Evolutionary conservation across 2,113 vertebrate genomes (phyloP), one percentile per base, ranked within the genome.

Genomic region (Nothoprocta perdicaria): DNA sequence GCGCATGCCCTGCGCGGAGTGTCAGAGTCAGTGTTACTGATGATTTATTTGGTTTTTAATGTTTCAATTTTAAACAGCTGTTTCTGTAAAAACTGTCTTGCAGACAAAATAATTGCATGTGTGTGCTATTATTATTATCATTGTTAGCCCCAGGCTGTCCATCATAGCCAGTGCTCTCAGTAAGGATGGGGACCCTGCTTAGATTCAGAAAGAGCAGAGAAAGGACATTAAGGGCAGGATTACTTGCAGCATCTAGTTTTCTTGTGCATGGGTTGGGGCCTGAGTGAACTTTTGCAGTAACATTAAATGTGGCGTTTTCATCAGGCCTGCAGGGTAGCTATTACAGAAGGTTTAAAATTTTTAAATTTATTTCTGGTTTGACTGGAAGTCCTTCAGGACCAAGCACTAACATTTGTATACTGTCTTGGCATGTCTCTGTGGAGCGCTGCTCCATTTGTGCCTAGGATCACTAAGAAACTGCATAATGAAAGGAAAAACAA

Each of bases 61-160:
- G 60, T 81, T 94, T 41, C 66, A 83, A 91, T 90, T 57, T 50
- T 80, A 94, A 79, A 73, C 66, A 80, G 85, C 71, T 90, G 71
- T 90, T 79, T 91, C 61, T 86, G 92, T 91, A 78, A 89, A 87
- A 75, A 31, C 71, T 96, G 87, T 90, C 80, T 89, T 21, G 62
- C 57, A 76, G 63, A 60, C 77, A 76, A 68, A 92, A 92, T 27
- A 12, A 91, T 48, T 48, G 17, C 9, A 22, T 48, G 19, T 48
- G 46, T 48, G 46, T 48, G 19, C 22, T 48, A 55, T 84, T 57
- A 33, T 88, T 95, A 43, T 91, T 83, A 80, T 57, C 35, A 80
- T 38, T 38, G 71, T 41, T 88, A 90, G 90, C 94, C 92, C 17
- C 77, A 48, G 95, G 93, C 92, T 81, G 80, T 52, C 82, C 73